Evolutionary conservation across 2,797 vertebrate genomes (phyloP).

Genomic region (Lacerta agilis): DNA sequence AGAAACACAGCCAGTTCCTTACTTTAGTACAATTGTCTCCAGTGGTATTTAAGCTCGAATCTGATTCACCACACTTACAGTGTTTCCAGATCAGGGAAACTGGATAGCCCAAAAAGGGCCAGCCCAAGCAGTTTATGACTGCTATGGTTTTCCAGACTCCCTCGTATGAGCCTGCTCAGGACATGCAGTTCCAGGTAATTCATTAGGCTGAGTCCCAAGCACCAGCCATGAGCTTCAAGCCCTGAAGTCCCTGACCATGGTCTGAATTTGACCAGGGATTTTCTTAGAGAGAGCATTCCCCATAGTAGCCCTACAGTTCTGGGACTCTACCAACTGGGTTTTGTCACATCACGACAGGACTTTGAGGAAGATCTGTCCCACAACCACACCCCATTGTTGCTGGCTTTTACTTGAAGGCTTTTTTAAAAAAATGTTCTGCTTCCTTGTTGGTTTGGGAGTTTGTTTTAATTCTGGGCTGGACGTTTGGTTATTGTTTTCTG

Average conservation of each 20-base stretch:
- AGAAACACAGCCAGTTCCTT: not conserved
- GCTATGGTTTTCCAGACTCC: not conserved
- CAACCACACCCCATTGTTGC: no score
- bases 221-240: not conserved
- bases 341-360: no score
- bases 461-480: no score
- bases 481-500: no score
- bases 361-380: no score
- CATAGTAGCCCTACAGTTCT: no score
- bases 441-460: no score
- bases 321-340: no score
- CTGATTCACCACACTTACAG: not conserved
- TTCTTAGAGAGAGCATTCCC: no score
- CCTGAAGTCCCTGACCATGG: not conserved
- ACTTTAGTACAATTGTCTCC: not conserved
- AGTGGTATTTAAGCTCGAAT: not conserved
- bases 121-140: no score
- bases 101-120: not conserved
- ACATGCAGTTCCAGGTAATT: not conserved
- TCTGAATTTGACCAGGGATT: not conserved
- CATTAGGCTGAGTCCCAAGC: not conserved
- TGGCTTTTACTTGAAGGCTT: no score
- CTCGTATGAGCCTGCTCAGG: not conserved
- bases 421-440: no score
- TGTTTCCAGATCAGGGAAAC: conserved; percentile 15